Conservation (phyloP, 2,888 invertebrate genomes). For the Himalopsyche kuldschensis region DNA sequence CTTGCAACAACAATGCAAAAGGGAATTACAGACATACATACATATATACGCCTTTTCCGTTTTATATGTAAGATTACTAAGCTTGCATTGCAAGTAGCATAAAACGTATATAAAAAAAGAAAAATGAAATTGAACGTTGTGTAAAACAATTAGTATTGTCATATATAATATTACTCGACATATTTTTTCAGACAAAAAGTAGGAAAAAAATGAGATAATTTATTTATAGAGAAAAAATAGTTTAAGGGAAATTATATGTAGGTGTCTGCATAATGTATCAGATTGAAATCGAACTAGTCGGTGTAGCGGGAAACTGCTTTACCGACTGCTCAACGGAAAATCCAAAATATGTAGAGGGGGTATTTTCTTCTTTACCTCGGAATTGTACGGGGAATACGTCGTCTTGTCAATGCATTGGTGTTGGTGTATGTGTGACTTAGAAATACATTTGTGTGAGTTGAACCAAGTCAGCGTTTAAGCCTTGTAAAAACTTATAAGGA, state of each 20-base stretch:
- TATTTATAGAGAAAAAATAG: background rate
- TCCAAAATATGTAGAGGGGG: background rate
- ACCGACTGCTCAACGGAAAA: constrained; percentile 6
- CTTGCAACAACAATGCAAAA: too few relatives aligned
- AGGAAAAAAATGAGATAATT: too few relatives aligned
- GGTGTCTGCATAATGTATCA: background rate
- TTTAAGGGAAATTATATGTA: background rate
- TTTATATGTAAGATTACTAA: too few relatives aligned
- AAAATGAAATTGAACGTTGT: too few relatives aligned
- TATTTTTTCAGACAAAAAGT: too few relatives aligned
- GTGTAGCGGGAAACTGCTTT: constrained; percentile 2
- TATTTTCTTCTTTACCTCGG: constrained; percentile 21
- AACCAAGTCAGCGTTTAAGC: background rate
- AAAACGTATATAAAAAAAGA: too few relatives aligned
- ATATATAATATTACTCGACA: too few relatives aligned
- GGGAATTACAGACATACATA: too few relatives aligned
- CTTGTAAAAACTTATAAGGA: background rate
- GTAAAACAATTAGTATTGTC: too few relatives aligned
- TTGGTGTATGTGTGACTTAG: background rate
- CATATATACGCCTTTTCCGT: too few relatives aligned
- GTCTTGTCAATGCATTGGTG: constrained; percentile 11
- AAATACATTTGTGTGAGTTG: background rate
- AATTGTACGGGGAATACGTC: constrained; percentile 31
- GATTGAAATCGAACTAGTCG: background rate
- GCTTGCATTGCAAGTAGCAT: too few relatives aligned